Percentiles rank a stretch among this genome's conserved stretches.
These are phyloP conservation scores for Notoglanidium macrostoma DNA, from an alignment of 2,797 vertebrate species.

Conservation along the genomic window DNA sequence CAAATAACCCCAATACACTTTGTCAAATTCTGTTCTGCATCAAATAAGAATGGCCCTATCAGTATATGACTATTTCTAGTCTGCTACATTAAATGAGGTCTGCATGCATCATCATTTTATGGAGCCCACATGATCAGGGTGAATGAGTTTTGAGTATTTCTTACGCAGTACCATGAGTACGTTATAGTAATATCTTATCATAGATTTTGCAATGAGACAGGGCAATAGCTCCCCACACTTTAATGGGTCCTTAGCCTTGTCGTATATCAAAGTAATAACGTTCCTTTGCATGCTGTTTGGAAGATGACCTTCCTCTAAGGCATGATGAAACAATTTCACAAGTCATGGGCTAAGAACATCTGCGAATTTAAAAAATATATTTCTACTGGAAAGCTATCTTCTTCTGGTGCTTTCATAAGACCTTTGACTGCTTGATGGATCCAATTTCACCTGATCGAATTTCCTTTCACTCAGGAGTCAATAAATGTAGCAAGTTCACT, in stretches of 20 bases:
- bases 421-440: slow-evolving; percentile 6
- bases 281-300: slow-evolving; percentile 15
- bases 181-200: slow-evolving; percentile 16
- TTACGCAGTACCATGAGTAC: slow-evolving; percentile 13
- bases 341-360: slow-evolving; percentile 6
- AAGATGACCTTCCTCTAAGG: slow-evolving; percentile 27
- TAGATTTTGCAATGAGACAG: slow-evolving; percentile 5
- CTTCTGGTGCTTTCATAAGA: background rate
- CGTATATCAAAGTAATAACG: slow-evolving; percentile 23
- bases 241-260: slow-evolving; percentile 18
- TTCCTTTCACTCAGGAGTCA: slow-evolving; percentile 22
- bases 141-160: slow-evolving; percentile 28
- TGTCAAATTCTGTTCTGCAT: slow-evolving; percentile 1
- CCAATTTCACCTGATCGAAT: slow-evolving; percentile 16
- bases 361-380: background rate
- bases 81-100: slow-evolving; percentile 16
- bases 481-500: slow-evolving; percentile 13
- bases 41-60: background rate
- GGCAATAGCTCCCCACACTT: slow-evolving; percentile 23
- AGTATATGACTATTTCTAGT: background rate
- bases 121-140: slow-evolving; percentile 5
- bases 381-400: background rate
- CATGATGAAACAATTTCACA: slow-evolving; percentile 26
- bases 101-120: slow-evolving; percentile 18
- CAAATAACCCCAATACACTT: slow-evolving; percentile 7